phyloP scores from a whole-genome alignment of 2,888 invertebrate genomes.

The Macrostomum cliftonense region DNA sequence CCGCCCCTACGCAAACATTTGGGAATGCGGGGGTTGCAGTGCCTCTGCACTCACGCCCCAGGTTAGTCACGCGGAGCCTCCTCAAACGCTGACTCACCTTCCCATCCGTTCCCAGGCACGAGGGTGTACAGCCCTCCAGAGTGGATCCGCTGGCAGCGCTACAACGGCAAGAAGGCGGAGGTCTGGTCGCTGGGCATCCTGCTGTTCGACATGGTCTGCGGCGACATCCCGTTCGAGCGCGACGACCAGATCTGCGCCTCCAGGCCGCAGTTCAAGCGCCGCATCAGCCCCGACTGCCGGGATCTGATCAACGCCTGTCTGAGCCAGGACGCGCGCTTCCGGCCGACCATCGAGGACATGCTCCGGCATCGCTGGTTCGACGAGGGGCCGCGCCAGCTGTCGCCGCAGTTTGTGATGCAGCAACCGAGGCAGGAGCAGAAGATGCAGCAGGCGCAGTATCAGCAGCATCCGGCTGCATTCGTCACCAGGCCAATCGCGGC shows the following conservation, averaged over 20 bases:
- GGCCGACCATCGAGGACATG: constrained; percentile 10
- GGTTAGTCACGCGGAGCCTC: too few species aligned
- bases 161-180: constrained; percentile 44
- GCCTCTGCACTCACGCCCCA: too few species aligned
- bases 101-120: constrained; percentile 39
- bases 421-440: too few species aligned
- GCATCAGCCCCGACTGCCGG: constrained; percentile 9
- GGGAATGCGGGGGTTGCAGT: too few species aligned
- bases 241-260: constrained; percentile 43
- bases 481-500: too few species aligned
- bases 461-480: too few species aligned
- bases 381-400: too few species aligned
- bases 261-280: constrained; percentile 26
- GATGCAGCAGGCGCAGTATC: too few species aligned
- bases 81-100: too few species aligned
- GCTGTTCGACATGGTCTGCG: constrained; percentile 47
- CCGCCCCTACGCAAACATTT: too few species aligned
- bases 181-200: constrained; percentile 49
- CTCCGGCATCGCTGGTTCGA: constrained; percentile 13
- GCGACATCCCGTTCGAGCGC: constrained; percentile 47
- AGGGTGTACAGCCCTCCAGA: constrained; percentile 48
- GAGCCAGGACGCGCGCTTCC: constrained; percentile 8
- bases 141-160: constrained; percentile 44
- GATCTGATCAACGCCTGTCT: constrained; percentile 11
- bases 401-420: too few species aligned